Base-by-base conservation (phyloP, 2,113 vertebrate species). In the Bufo gargarizans region DNA sequence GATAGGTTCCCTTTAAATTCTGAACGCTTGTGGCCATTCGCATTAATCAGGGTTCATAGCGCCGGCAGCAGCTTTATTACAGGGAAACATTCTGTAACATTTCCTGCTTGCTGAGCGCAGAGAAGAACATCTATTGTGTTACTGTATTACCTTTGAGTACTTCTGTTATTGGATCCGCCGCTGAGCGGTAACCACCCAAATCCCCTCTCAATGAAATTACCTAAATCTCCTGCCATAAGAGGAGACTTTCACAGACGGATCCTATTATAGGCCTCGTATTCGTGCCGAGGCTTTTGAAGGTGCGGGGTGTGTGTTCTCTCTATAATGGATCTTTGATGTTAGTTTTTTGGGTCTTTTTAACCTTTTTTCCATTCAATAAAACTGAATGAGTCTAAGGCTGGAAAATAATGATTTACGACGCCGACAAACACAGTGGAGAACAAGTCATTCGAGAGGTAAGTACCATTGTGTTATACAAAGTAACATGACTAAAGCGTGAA, bases 191-290 rank as follows among this genome's bases (percentile, higher is more conserved):
- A 83, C 81, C 45, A 50, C 61, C 49, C 16, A 33, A 83, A 69
- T 67, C 81, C 63, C 81, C 61, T 69, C 53, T 83, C 47, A 67
- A 16, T 83, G 65, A 22, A 69, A 83, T 83, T 65, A n/a, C 47
- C 81, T 82, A 12, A 65, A 33, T 61, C 56, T 45, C 56, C 59
- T 45, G 56, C 80, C 45, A 50, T 67, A 20, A 83, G 81, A 11
- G 45, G 16, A 9, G 16, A 56, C 80, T 65, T 67, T 82, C 59
- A 67, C 80, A 82, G 45, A 82, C 61, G 45, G 4, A 65, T 69
- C 16, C 49, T 69, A 50, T 83, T 83, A 50, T 83, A n/a, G 4
- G 20, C n/a, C 81, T n/a, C 4, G 61, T 53, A 53, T 67, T 63
- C 17, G 11, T n/a, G 43, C 45, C 47, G 33, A 50, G 6, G 11